Evolutionary conservation across 2,888 invertebrate species (phyloP), one percentile per base, ranked within the genome.

Genomic region (Seladonia tumulorum): DNA sequence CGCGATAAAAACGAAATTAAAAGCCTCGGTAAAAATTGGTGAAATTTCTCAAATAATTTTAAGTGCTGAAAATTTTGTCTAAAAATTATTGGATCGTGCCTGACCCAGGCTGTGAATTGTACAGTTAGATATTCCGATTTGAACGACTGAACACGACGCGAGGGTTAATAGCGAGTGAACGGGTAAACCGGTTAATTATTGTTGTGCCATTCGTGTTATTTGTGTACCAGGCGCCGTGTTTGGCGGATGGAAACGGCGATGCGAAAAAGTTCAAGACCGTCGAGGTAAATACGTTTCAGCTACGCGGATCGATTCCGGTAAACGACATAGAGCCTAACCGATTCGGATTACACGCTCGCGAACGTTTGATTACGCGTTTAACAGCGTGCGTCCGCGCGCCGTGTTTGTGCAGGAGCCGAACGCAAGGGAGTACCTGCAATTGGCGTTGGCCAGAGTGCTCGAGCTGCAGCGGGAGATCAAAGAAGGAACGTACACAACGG

Each of bases 401-500:
- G 42, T 88, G 71, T 89, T 83, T 88, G 47, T 82, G 42, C 88
- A 93, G 92, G 91, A 85, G 83, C 92, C 93, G 39, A 93, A 89
- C 83, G 89, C 93, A 42, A 92, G 91, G 53, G 94, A 94, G 81
- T 95, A 94, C 85, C 79, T 95, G 77, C 93, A 94, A 80, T 85
- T 94, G 79, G 94, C 94, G 66, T 85, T 95, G 45, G 89, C 92
- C 0, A 92, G 91, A 86, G 92, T 95, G 29, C 82, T 94, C 53
- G 94, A 94, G 77, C 89, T 94, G 53, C 95, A 95, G 80, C 92
- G 92, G 60, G 91, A 94, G 86, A 91, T 95, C 76, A 92, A 91
- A 82, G 94, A 94, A 66, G 93, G 93, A 76, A 91, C 93, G 42
- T 92, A 93, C 60, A 81, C 90, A 47, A 81, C 78, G 14, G 81